Evolutionary conservation across 2,888 invertebrate species (phyloP), one percentile per base, ranked within the genome.

Genomic region (Archaeoteleia sp.): DNA sequence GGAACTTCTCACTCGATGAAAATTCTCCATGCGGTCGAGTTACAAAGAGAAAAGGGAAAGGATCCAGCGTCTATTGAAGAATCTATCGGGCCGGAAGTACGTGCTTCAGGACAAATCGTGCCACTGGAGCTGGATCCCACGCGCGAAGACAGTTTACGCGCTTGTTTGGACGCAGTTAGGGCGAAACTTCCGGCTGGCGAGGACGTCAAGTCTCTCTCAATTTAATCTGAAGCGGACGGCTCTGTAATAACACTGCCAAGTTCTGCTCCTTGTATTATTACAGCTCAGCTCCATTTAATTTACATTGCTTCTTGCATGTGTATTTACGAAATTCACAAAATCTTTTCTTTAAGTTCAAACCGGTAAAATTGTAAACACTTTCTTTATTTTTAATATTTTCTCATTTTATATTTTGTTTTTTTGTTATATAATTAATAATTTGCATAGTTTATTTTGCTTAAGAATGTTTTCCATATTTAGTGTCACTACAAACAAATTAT

Each of bases 161-260:
- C 93, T 84, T 93, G 93, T 4, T 92, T 93, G 8, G 90, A 92
- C 72, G 90, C 91, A 12, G 91, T 94, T 70, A 90, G 93, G 10
- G 91, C 93, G 46, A 93, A 94, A 87, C 86, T 94, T 78, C 94
- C 93, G 62, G 93, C 93, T 43, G 93, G 93, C 30, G 93, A 94
- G 87, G 93, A 93, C 81, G 94, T 94, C 90, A 81, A 86, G 86
- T 51, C 37, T 58, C 25, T 45, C 45, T 40, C 42, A 29, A 55
- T 62, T 71, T 58, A 71, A 66, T 67, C 46, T 8, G 20, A 35
- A 45, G 15, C 37, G 20, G 23, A 20, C 40, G 29, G 37, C n/a
- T 32, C 43, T 25, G 15, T 48, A 51, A 60, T 34, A 20, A 17
- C 20, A 17, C 29, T 14, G 8, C 12, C 23, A 46, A 63, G 61